Percentiles rank a stretch among this genome's conserved stretches.
Evolutionary conservation across 1,140 invertebrate genomes (phyloP).

Genomic region (Aplysia californica): DNA sequence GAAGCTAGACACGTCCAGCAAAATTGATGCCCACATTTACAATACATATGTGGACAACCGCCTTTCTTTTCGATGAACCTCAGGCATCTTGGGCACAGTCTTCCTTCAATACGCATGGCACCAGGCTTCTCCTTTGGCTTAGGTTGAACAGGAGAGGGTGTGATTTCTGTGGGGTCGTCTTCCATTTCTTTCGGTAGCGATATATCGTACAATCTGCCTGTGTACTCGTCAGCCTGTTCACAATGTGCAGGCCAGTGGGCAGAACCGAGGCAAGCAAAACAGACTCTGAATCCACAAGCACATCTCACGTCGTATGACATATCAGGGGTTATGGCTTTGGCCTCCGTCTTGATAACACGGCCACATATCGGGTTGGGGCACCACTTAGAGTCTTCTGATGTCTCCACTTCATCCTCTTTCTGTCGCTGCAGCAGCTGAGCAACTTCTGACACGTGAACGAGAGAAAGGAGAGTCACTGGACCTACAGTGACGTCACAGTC

Average conservation of each 20-base stretch:
- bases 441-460: conserved; percentile 39
- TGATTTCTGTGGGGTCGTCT: not conserved
- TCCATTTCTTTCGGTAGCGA: not conserved
- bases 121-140: no score
- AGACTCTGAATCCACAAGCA: conserved; percentile 40
- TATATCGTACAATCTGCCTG: conserved; percentile 28
- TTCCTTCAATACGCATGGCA: conserved; percentile 6
- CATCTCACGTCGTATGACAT: conserved; percentile 30
- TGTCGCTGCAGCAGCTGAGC: conserved; percentile 20
- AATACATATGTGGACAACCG: conserved; percentile 25
- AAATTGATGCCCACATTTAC: conserved; percentile 24
- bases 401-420: conserved; percentile 29
- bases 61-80: conserved; percentile 31
- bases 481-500: conserved; percentile 37
- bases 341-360: conserved; percentile 32
- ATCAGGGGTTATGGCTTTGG: not conserved
- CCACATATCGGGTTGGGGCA: conserved; percentile 49
- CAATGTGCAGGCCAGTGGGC: conserved; percentile 51
- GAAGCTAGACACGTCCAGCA: conserved; percentile 27
- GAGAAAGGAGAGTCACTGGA: conserved; percentile 34
- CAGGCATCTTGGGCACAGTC: conserved; percentile 17
- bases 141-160: not conserved
- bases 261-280: conserved; percentile 42
- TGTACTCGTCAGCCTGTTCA: conserved; percentile 32
- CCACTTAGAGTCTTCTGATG: conserved; percentile 32